phyloP scores from a whole-genome alignment of 2,888 invertebrate genomes.

The Rhopalosiphum nymphaeae region DNA sequence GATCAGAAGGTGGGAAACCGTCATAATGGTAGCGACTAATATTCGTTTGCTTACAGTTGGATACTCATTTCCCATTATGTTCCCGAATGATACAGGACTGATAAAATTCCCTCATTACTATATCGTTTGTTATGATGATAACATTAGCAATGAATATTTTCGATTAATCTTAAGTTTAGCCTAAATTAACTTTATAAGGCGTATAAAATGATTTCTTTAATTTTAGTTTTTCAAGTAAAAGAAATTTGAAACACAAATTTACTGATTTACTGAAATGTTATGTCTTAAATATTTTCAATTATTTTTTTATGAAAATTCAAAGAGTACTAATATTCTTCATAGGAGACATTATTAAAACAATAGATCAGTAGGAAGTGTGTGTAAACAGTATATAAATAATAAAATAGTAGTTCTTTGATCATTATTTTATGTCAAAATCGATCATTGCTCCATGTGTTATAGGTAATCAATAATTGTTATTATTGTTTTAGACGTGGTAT shows the following conservation, averaged over 20 bases:
- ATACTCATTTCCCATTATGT: constrained; percentile 39
- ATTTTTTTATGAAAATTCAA: background rate
- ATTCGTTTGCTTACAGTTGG: constrained; percentile 42
- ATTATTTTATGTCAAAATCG: background rate
- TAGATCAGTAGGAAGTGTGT: background rate
- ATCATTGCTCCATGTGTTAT: background rate
- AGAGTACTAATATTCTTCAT: background rate
- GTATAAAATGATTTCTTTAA: background rate
- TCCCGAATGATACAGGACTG: background rate
- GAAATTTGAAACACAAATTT: background rate
- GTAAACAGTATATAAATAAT: background rate
- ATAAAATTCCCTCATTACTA: constrained; percentile 34
- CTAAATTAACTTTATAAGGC: background rate
- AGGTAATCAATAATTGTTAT: background rate
- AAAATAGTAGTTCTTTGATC: background rate
- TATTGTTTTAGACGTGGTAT: background rate
- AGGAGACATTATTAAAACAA: background rate
- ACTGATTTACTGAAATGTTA: background rate
- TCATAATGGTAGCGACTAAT: constrained; percentile 31
- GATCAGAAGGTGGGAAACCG: constrained; percentile 51
- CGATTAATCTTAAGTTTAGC: background rate
- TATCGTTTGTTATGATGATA: constrained; percentile 49
- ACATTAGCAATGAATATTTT: constrained; percentile 25
- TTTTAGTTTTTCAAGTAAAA: background rate
- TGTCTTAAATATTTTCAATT: background rate